A percentile compares a stretch with the other conserved stretches of the same genome.
Conservation (phyloP, 2,113 vertebrate genomes). For the Muntiacus reevesi region DNA sequence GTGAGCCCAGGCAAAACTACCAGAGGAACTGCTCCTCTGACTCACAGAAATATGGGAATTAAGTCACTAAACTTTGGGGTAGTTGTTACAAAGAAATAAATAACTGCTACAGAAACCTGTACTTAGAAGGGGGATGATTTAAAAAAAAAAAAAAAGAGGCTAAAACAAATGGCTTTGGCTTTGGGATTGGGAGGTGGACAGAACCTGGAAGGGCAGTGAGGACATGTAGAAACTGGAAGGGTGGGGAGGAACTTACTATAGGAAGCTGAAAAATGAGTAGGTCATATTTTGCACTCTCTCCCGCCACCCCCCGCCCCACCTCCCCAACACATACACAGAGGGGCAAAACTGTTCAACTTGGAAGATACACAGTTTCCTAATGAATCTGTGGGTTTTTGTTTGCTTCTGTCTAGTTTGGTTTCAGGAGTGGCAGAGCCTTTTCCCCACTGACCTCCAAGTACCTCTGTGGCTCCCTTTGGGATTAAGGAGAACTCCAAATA, state of each 20-base stretch:
- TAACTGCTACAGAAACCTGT: background rate
- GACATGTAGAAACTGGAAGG: background rate
- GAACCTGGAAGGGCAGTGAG: background rate
- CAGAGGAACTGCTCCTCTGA: background rate
- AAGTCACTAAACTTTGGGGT: background rate
- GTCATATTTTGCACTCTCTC: background rate
- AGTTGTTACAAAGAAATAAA: background rate
- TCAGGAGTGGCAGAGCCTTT: background rate
- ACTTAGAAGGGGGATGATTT: background rate
- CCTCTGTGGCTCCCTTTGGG: background rate
- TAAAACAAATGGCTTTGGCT: background rate
- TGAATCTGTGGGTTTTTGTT: background rate
- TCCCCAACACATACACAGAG: background rate
- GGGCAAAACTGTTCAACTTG: background rate
- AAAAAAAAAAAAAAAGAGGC: background rate
- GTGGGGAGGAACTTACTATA: background rate
- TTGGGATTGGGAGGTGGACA: background rate
- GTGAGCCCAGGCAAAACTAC: background rate
- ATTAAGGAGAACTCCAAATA: background rate
- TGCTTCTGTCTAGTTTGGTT: background rate
- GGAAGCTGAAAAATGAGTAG: background rate
- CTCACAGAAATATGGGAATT: background rate
- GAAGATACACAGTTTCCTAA: background rate
- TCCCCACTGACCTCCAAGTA: background rate
- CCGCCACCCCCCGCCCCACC: too few relatives aligned